Conservation (phyloP, 1,140 invertebrate species). For the Halyomorpha halys region DNA sequence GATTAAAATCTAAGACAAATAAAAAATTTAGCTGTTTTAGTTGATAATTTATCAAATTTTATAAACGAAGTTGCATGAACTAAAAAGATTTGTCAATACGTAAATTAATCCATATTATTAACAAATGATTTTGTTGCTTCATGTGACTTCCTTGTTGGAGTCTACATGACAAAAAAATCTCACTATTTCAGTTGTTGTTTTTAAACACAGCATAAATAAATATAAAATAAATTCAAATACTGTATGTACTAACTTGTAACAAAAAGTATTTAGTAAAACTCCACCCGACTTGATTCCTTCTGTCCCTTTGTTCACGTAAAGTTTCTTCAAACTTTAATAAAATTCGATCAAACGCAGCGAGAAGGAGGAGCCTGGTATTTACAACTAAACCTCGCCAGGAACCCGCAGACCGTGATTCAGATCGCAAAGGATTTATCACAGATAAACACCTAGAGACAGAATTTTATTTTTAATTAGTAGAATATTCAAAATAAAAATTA, state of each 20-base stretch:
- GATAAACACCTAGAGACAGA: conserved; percentile 68
- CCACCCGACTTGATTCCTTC: conserved; percentile 81
- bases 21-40: no score
- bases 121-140: no score
- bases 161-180: no score
- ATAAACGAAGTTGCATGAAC: no score
- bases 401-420: conserved; percentile 76
- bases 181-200: no score
- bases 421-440: conserved; percentile 79
- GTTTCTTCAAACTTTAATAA: conserved; percentile 81
- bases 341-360: conserved; percentile 77
- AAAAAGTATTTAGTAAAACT: conserved; percentile 91
- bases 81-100: no score
- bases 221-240: background rate
- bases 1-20: no score
- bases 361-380: conserved; percentile 69
- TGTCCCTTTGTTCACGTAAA: conserved; percentile 80
- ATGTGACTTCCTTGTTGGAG: no score
- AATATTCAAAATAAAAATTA: background rate
- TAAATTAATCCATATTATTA: no score
- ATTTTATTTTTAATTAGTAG: background rate
- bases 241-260: conserved; percentile 55
- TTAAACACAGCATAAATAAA: background rate
- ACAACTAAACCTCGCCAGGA: conserved; percentile 77
- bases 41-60: no score